Evolutionary conservation across 2,113 vertebrate genomes (phyloP).

Genomic region (Psophia crepitans): DNA sequence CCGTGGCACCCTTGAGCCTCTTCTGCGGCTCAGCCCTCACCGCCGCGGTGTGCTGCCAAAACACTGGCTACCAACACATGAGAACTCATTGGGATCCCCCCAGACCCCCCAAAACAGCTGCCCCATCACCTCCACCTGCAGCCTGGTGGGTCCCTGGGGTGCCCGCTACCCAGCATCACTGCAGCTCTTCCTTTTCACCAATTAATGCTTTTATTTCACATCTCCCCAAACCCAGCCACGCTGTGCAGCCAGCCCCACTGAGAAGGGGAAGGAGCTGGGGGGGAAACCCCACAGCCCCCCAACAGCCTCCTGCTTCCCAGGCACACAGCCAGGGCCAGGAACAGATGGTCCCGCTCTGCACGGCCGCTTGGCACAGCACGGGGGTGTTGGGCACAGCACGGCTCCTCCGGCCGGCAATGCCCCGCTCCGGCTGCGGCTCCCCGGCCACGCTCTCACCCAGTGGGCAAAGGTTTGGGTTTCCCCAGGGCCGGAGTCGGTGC

Average conservation of each 20-base stretch:
- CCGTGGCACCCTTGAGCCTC: accelerated
- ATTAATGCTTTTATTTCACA: not conserved
- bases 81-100: not conserved
- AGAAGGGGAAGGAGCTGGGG: not conserved
- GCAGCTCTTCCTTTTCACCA: not conserved
- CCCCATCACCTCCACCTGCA: not conserved
- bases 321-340: not conserved
- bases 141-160: accelerated
- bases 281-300: not conserved
- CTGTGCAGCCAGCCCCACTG: accelerated
- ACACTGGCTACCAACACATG: not conserved
- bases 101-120: not conserved
- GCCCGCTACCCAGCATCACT: accelerated
- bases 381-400: not conserved
- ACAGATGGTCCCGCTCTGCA: conserved; percentile 9
- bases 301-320: not conserved
- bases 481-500: not conserved
- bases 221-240: not conserved
- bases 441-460: not conserved
- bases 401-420: not conserved
- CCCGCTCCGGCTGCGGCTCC: not conserved
- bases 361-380: no score
- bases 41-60: accelerated
- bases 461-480: not conserved
- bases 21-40: not conserved